Conservation (phyloP, 2,113 vertebrate genomes). For the Mus pahari region DNA sequence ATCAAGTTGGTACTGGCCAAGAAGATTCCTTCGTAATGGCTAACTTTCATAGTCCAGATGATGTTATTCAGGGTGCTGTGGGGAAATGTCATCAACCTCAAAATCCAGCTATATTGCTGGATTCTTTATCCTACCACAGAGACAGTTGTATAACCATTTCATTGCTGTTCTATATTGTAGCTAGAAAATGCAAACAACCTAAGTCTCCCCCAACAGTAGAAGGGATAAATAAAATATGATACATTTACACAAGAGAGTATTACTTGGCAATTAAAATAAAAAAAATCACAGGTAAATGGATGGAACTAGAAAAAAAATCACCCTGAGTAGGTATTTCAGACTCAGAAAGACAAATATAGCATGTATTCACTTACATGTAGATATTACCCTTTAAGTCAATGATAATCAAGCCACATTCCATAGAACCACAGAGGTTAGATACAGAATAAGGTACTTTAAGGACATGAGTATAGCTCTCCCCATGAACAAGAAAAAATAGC, state of each 20-base stretch:
- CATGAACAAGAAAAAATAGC: too few relatives aligned
- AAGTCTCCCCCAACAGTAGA: too few relatives aligned
- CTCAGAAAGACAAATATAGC: neutral
- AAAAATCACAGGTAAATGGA: too few relatives aligned
- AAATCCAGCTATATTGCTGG: neutral
- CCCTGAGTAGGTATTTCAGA: too few relatives aligned
- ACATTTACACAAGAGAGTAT: too few relatives aligned
- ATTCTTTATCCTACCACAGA: neutral
- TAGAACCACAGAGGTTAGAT: neutral
- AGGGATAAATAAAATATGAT: too few relatives aligned
- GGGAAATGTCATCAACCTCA: neutral
- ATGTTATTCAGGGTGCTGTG: neutral
- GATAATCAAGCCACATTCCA: neutral
- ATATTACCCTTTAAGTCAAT: neutral
- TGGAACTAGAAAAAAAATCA: too few relatives aligned
- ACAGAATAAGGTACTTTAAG: neutral
- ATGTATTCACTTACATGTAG: neutral
- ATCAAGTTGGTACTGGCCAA: neutral
- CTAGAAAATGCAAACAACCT: neutral
- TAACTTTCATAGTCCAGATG: neutral
- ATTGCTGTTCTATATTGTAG: neutral
- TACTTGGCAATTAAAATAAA: too few relatives aligned
- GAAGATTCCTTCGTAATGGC: neutral
- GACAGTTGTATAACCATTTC: neutral
- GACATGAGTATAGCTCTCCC: too few relatives aligned